phyloP scores from a whole-genome alignment of 2,888 invertebrate genomes.

The Hetaerina titia region DNA sequence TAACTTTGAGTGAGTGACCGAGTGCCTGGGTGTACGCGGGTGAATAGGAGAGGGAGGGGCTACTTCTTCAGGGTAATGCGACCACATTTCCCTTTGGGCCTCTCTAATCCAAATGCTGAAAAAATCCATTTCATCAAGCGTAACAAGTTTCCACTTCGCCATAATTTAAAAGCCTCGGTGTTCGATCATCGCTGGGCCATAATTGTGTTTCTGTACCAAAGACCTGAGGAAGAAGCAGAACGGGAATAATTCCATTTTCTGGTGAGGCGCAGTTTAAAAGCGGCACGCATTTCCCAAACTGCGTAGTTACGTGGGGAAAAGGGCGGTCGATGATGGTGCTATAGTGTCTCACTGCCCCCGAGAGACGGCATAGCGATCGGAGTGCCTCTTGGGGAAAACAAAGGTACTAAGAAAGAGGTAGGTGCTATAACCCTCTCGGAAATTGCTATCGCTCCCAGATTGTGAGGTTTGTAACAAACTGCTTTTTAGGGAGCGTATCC shows the following conservation, averaged over 20 bases:
- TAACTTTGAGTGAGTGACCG: neutral
- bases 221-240: neutral
- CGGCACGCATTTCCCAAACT: slow-evolving; percentile 31
- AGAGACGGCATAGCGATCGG: slow-evolving; percentile 33
- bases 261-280: slow-evolving; percentile 32
- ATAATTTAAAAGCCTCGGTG: neutral
- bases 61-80: neutral
- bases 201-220: neutral
- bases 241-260: slow-evolving; percentile 11
- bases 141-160: neutral
- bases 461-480: neutral
- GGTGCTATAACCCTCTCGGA: neutral
- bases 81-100: neutral
- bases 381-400: slow-evolving; percentile 11
- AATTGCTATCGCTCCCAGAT: neutral
- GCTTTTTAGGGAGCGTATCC: neutral
- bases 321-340: slow-evolving; percentile 48
- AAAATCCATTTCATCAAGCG: neutral
- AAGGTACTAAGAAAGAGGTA: neutral
- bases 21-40: neutral
- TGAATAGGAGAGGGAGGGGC: neutral
- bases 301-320: slow-evolving; percentile 33
- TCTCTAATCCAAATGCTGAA: neutral
- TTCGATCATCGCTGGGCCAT: neutral
- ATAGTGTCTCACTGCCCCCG: slow-evolving; percentile 36